Evolutionary conservation across 2,113 vertebrate species (phyloP).

Genomic region (Myanophis thanlyinensis): DNA sequence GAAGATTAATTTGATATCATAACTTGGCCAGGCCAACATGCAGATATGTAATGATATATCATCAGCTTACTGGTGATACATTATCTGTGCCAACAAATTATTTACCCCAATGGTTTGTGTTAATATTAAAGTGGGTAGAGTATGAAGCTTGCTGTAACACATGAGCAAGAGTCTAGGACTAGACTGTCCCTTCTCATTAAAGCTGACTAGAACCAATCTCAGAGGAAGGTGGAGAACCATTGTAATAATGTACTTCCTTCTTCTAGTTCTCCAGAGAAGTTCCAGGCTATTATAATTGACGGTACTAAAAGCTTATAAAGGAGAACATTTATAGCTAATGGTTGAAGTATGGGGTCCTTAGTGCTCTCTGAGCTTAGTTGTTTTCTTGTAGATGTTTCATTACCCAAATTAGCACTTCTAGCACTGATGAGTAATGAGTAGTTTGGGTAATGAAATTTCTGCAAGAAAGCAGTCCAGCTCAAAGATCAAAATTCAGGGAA

Average conservation of each 20-base stretch:
- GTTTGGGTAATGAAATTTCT: not conserved
- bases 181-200: not conserved
- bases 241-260: not conserved
- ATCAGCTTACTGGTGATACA: no score
- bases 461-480: not conserved
- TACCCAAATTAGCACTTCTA: not conserved
- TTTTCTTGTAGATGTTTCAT: not conserved
- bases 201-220: not conserved
- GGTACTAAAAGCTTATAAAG: not conserved
- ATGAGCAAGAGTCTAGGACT: no score
- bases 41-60: no score
- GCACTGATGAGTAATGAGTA: not conserved
- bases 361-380: no score
- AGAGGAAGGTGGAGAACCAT: not conserved
- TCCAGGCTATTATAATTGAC: not conserved
- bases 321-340: no score
- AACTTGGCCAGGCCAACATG: no score
- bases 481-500: not conserved
- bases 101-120: not conserved
- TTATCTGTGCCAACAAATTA: no score
- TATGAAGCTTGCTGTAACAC: not conserved
- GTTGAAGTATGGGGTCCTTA: no score
- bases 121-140: not conserved
- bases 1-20: no score
- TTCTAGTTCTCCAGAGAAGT: not conserved